Conservation (phyloP, 2,888 invertebrate genomes). For the Agrochola circellaris region DNA sequence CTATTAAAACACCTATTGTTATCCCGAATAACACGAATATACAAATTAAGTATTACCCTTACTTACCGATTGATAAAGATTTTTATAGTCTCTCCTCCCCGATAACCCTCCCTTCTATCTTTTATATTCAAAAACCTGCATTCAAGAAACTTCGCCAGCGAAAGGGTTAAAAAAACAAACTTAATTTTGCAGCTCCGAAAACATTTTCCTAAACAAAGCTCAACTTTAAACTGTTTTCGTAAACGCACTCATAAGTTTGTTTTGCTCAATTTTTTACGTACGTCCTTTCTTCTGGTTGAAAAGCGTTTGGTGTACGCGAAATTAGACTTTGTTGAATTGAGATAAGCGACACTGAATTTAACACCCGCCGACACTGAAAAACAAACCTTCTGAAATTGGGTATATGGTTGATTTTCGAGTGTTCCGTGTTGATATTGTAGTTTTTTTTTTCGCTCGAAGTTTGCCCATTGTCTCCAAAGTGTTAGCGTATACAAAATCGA, state of each 20-base stretch:
- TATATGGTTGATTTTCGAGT: conserved; percentile 1
- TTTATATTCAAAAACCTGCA: conserved; percentile 65
- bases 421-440: conserved; percentile 30
- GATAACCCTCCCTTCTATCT: conserved; percentile 55
- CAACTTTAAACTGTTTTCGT: conserved; percentile 46
- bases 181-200: conserved; percentile 43
- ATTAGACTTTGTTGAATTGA: conserved; percentile 59
- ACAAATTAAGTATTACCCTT: conserved; percentile 49
- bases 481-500: conserved; percentile 60
- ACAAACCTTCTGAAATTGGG: accelerated
- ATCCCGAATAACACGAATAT: conserved; percentile 33
- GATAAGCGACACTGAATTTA: conserved; percentile 51
- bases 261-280: conserved; percentile 57
- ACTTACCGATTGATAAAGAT: conserved; percentile 58
- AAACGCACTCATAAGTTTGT: conserved; percentile 60
- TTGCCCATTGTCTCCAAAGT: conserved; percentile 64
- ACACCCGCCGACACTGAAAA: neutral
- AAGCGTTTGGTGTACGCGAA: conserved; percentile 54
- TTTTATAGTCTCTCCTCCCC: conserved; percentile 49
- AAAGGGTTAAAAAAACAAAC: conserved; percentile 62
- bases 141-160: conserved; percentile 62
- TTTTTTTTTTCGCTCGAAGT: conserved; percentile 54
- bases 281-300: conserved; percentile 58
- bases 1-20: conserved; percentile 30
- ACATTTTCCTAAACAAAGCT: conserved; percentile 41